Percentiles rank a stretch among this genome's conserved stretches.
phyloP scores from a whole-genome alignment of 2,888 invertebrate genomes.

The Meteorus colon region DNA sequence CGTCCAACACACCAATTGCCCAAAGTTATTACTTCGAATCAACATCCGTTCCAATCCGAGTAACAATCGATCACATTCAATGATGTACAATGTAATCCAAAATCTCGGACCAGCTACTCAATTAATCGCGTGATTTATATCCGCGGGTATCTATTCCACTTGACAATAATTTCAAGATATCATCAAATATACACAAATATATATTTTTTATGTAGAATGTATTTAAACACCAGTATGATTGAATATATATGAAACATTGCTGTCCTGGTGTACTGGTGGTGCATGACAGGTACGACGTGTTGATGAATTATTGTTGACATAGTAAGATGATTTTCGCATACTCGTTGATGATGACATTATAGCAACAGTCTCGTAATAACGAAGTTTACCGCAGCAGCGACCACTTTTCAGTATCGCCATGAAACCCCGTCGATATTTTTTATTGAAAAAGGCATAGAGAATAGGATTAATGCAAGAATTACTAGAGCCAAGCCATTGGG shows the following conservation, averaged over 20 bases:
- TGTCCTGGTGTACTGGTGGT: conserved; percentile 75
- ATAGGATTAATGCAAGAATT: conserved; percentile 97
- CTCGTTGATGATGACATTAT: conserved; percentile 90
- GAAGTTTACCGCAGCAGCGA: conserved; percentile 87
- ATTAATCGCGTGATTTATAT: conserved; percentile 17
- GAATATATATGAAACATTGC: conserved; percentile 79
- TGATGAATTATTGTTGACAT: conserved; percentile 81
- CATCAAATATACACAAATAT: background rate
- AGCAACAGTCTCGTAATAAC: conserved; percentile 90
- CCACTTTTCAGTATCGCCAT: conserved; percentile 90
- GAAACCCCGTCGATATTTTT: conserved; percentile 93
- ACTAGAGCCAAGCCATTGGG: conserved; percentile 93
- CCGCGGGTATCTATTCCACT: background rate
- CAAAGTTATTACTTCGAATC: conserved; percentile 19
- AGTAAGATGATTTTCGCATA: conserved; percentile 89
- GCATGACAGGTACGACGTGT: conserved; percentile 72
- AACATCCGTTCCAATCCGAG: conserved; percentile 57
- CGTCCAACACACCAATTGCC: background rate
- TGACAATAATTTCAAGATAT: background rate
- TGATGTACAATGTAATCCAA: conserved; percentile 38
- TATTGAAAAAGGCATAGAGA: conserved; percentile 95
- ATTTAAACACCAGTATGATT: conserved; percentile 84
- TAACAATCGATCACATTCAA: conserved; percentile 57
- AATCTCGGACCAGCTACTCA: conserved; percentile 59
- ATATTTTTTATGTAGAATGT: conserved; percentile 19